A percentile compares a stretch with the other conserved stretches of the same genome.
Conservation (phyloP, 2,888 invertebrate species). For the Apodemia zela region DNA sequence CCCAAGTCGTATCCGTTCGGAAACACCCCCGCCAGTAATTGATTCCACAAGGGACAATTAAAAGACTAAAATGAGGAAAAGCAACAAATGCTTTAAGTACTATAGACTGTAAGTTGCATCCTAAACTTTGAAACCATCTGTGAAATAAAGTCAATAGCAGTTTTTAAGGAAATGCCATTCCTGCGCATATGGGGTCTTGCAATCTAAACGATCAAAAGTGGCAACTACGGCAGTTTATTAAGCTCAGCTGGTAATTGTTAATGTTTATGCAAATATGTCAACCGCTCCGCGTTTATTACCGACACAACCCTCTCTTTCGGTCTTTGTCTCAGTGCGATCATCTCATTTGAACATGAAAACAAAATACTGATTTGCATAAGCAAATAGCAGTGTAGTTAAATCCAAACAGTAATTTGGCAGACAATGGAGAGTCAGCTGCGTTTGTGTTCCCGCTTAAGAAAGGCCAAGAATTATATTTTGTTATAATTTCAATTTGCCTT, state of each 20-base stretch:
- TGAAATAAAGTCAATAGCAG: background rate
- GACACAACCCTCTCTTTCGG: conserved; percentile 34
- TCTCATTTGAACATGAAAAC: conserved; percentile 59
- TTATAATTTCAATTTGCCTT: conserved; percentile 11
- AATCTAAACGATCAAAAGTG: conserved; percentile 13
- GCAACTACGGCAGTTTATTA: conserved; percentile 40
- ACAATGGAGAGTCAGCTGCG: conserved; percentile 70
- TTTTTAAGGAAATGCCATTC: background rate
- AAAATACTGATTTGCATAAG: conserved; percentile 77
- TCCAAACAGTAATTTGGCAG: conserved; percentile 73
- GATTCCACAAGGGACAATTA: no score
- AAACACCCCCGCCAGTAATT: no score
- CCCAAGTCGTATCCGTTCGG: no score
- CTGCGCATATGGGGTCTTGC: conserved; percentile 17
- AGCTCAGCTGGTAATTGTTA: conserved; percentile 66
- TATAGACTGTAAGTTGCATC: no score
- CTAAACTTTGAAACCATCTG: background rate
- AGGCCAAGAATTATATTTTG: conserved; percentile 58
- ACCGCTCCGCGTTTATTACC: conserved; percentile 33
- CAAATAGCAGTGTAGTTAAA: conserved; percentile 73
- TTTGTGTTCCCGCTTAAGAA: conserved; percentile 35
- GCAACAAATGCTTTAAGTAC: no score
- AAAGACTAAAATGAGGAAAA: no score
- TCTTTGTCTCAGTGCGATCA: conserved; percentile 35
- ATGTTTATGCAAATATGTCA: conserved; percentile 69